Evolutionary conservation across 1,140 invertebrate genomes (phyloP), one percentile per base, ranked within the genome.

Genomic region (Leptinotarsa texana): DNA sequence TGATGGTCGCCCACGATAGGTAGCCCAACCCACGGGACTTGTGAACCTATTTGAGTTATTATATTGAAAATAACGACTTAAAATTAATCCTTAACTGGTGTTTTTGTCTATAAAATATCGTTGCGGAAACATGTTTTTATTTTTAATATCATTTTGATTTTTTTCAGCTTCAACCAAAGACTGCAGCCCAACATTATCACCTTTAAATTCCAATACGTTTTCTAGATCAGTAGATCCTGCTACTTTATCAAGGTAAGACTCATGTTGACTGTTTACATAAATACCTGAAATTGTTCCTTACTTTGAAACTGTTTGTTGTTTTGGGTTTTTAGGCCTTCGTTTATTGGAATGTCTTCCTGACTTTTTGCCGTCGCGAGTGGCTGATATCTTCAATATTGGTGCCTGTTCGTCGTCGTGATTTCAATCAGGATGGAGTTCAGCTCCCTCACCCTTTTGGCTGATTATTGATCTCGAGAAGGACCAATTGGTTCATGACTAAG

Each of bases 111-210:
- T 42, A 3, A 42, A 18, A 63, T 49, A 71, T 33, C 70, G 63
- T 62, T 69, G 42, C 11, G 0, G 33, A 11, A 11, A 42, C 8
- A 42, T 42, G 2, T 11, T 11, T 2, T 42, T 0, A 42, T 42
- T 42, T 11, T 42, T 0, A 11, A 57, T 57, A 57, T 57, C 2
- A 15, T 8, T n/a, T 57, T 8, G 4, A 57, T 57, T 18, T n/a
- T 74, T 73, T 82, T 42, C 85, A 86, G 83, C 88, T 77, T 93
- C 91, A 75, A 94, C 93, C n/a, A 92, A 94, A 81, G 93, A 95
- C 82, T 93, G 92, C 86, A 94, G 92, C 81, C 93, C 93, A 4
- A 94, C 93, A 61, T 83, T 94, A 75, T 94, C 93, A 70, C 93
- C 93, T 17, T 87, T 94, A 77, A 94, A 94, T 82, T 89, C 88